Evolutionary conservation across 2,113 vertebrate species (phyloP).

Genomic region (Anser cygnoides): DNA sequence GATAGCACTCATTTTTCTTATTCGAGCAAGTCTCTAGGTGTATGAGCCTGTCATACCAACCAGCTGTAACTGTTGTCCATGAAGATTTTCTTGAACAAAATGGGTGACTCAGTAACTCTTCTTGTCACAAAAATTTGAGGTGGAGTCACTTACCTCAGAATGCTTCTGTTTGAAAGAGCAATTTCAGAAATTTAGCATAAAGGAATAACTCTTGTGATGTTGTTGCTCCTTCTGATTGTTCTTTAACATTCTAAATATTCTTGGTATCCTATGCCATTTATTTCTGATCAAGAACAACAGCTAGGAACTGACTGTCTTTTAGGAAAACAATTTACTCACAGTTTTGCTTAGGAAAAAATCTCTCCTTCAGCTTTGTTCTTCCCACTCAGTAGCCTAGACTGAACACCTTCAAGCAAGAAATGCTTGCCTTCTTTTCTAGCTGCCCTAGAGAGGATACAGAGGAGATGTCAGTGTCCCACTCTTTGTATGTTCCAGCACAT

Average conservation of each 20-base stretch:
- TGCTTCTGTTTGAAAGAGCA: neutral
- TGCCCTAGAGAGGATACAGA: neutral
- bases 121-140: neutral
- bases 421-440: neutral
- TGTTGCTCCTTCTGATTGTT: neutral
- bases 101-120: neutral
- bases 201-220: neutral
- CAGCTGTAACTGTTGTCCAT: neutral
- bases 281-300: neutral
- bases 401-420: neutral
- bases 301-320: neutral
- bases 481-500: neutral
- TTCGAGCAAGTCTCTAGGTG: neutral
- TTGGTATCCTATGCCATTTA: neutral
- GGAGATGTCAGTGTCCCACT: neutral
- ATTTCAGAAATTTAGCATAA: neutral
- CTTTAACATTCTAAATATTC: neutral
- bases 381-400: neutral
- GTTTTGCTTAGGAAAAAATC: neutral
- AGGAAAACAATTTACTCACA: neutral
- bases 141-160: neutral
- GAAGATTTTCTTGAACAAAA: constrained; percentile 16
- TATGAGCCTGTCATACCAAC: neutral
- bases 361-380: neutral
- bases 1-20: neutral